Base-by-base conservation (phyloP, 2,888 invertebrate genomes). In the Ormia ochracea region DNA sequence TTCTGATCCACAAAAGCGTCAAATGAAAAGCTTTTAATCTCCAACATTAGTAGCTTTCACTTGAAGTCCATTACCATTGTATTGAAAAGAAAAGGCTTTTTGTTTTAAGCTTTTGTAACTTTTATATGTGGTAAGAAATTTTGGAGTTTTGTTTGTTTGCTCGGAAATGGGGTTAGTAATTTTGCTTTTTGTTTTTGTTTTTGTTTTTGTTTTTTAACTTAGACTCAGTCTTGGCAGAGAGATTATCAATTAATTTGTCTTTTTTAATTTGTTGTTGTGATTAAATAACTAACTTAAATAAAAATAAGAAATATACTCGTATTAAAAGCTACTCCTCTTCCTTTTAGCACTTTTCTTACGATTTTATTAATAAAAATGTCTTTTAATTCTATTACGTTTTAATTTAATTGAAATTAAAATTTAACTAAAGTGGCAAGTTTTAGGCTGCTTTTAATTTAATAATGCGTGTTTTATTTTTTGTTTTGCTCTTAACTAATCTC, bases 171-270 rank as follows among this genome's bases (percentile, higher is more conserved):
- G 54, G 80, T 74, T 69, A 75, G 78, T 73, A 74, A 73, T 76
- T 80, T n/a, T n/a, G n/a, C n/a, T n/a, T n/a, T n/a, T n/a, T n/a
- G n/a, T n/a, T n/a, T n/a, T n/a, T n/a, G n/a, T n/a, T n/a, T n/a
- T n/a, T n/a, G n/a, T n/a, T n/a, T n/a, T n/a, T n/a, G n/a, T n/a
- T n/a, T 58, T 74, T 85, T 83, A 83, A 87, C 84, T 84, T 86
- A 85, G 87, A 87, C 89, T 89, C 89, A 89, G 89, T 89, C 89
- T 89, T 89, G 85, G 87, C 89, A 88, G 88, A 89, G 88, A 89
- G 87, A 88, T 89, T 82, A 73, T 81, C 65, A 66, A 72, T 81
- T 77, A 74, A 56, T 81, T 70, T 78, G 69, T 81, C 66, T 81
- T 73, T 69, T n/a, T 70, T 54, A 38, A 31, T 68, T 75, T 63